Percentiles rank a stretch among this genome's conserved stretches.
phyloP scores from a whole-genome alignment of 2,113 vertebrate species.

The Myrmecobius fasciatus region DNA sequence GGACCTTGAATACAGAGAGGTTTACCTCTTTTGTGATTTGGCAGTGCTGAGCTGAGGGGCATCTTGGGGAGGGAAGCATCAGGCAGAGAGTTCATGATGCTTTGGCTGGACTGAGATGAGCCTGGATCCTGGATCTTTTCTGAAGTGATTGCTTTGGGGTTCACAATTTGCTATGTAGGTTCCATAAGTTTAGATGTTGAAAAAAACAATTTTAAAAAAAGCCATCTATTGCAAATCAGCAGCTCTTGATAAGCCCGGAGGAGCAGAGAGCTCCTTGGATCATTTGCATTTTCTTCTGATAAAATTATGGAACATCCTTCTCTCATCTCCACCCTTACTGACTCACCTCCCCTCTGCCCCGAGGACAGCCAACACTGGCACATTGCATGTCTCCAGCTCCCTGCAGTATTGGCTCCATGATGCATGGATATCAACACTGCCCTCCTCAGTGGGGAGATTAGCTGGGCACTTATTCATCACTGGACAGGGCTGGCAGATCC shows the following conservation, averaged over 20 bases:
- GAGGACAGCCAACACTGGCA: background rate
- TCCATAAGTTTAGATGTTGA: constrained; percentile 1
- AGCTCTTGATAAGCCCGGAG: background rate
- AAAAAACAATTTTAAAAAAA: background rate
- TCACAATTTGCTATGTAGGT: background rate
- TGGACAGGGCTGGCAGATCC: background rate
- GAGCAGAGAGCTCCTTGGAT: background rate
- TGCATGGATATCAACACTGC: background rate
- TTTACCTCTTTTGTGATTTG: background rate
- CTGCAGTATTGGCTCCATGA: background rate
- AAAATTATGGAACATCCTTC: background rate
- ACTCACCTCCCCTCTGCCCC: background rate
- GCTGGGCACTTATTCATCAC: background rate
- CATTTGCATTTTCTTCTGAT: background rate
- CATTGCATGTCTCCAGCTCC: background rate
- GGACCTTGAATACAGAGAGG: background rate
- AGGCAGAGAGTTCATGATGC: background rate
- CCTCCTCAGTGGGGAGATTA: background rate
- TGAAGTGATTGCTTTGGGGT: background rate
- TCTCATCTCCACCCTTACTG: background rate
- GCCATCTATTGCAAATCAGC: background rate
- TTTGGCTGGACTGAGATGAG: background rate
- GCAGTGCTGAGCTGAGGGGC: background rate
- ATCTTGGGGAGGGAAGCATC: background rate
- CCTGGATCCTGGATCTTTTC: background rate